Evolutionary conservation across 1,140 invertebrate species (phyloP).

Genomic region (Cyrtorhinus lividipennis): DNA sequence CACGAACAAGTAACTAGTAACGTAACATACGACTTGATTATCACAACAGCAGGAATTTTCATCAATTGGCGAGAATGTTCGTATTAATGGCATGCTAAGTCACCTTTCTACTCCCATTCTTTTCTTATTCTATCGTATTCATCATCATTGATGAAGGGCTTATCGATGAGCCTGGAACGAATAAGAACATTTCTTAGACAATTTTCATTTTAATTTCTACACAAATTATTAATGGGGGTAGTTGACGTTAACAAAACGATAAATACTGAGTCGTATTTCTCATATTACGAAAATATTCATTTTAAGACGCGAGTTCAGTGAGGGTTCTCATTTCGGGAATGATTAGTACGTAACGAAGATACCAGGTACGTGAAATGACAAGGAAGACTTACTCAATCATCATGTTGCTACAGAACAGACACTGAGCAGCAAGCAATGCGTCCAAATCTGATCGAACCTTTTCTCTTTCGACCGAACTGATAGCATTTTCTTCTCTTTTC

Average conservation of each 20-base stretch:
- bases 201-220: constrained; percentile 5
- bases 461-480: constrained; percentile 39
- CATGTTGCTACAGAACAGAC: constrained; percentile 81
- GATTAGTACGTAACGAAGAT: no score
- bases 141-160: constrained; percentile 64
- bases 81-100: no score
- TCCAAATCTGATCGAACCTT: constrained; percentile 69
- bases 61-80: no score
- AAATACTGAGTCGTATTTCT: no score
- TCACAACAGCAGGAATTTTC: no score
- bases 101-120: constrained; percentile 55
- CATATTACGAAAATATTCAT: no score
- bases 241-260: no score
- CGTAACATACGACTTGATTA: no score
- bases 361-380: no score
- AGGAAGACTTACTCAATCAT: constrained; percentile 57
- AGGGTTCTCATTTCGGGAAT: no score
- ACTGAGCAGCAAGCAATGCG: constrained; percentile 78
- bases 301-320: no score
- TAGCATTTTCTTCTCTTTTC: constrained; percentile 39
- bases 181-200: constrained; percentile 1
- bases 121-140: constrained; percentile 68
- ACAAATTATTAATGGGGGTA: background rate
- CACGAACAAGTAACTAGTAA: no score
- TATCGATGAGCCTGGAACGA: constrained; percentile 50